Base-by-base conservation (phyloP, 2,113 vertebrate genomes). In the Xiphorhynchus elegans region DNA sequence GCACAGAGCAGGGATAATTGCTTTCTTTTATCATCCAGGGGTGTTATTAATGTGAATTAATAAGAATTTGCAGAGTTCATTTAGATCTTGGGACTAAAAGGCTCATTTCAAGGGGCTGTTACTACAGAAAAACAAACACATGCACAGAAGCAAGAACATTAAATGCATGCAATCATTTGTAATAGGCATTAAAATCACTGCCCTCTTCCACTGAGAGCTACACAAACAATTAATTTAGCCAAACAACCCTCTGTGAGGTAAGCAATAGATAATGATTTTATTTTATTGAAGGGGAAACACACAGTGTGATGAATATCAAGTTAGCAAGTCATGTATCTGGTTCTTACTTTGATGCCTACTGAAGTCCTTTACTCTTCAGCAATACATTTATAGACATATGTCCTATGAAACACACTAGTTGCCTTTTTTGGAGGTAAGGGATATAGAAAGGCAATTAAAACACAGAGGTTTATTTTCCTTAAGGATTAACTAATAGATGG, bases 21-120 rank as follows among this genome's bases (percentile, higher is more conserved):
- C 64, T 78, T 66, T 35, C 29, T 77, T 84, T 87, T 75, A 75
- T 81, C 73, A 33, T 53, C 9, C 37, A 46, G 56, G 9, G 20
- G 24, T 37, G 63, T 70, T 89, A 53, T 67, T 89, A 87, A 60
- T 7, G 4, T 49, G 67, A 91, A 49, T 64, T 94, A 94, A 84
- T 82, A 72, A 84, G 74, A 92, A 93, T 76, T 78, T 66, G n/a
- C 19, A 46, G 79, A 75, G 53, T 89, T 79, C 62, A 37, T 79
- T 87, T 77, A 89, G 87, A 87, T 72, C 17, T 84, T 44, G 40
- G n/a, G 62, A 73, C 87, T 89, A 82, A 92, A 92, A 85, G 40
- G 46, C 70, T 94, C 44, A 6, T 89, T 79, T 89, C 37, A 78
- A 82, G 77, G 31, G n/a, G n/a, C 44, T 81, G 56, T 52, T 67